phyloP scores from a whole-genome alignment of 2,113 vertebrate species.

The Pardalotus punctatus region DNA sequence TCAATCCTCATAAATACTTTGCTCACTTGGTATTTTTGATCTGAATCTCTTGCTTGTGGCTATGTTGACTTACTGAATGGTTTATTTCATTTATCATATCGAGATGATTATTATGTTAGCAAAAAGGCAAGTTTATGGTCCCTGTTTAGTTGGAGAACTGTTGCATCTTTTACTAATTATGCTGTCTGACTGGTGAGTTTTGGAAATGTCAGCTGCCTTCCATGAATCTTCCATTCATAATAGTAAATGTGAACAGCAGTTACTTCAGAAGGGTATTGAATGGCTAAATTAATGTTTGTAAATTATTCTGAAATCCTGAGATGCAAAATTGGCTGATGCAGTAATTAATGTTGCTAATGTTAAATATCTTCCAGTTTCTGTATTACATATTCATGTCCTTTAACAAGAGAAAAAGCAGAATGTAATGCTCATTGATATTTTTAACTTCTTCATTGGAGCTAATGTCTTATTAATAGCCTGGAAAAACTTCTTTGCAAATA shows the following conservation, averaged over 20 bases:
- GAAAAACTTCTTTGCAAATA: not conserved
- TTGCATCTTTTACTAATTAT: not conserved
- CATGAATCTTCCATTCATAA: not conserved
- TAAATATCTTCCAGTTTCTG: not conserved
- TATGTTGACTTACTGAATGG: not conserved
- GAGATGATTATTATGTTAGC: not conserved
- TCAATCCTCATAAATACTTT: not conserved
- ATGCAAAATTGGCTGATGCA: not conserved
- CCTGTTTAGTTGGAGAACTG: not conserved
- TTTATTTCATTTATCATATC: not conserved
- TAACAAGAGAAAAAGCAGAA: not conserved
- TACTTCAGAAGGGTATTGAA: not conserved
- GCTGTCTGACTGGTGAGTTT: not conserved
- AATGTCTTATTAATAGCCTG: conserved; percentile 23
- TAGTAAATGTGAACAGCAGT: not conserved
- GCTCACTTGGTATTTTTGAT: not conserved
- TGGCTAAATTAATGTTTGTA: not conserved
- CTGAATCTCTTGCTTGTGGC: not conserved
- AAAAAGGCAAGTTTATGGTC: not conserved
- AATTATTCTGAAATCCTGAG: not conserved
- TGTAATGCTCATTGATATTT: not conserved
- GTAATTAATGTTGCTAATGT: not conserved
- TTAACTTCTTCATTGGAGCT: not conserved
- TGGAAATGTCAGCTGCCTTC: not conserved
- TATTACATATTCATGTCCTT: not conserved